Base-by-base conservation (phyloP, 2,113 vertebrate species). In the Hemibates koningsi region DNA sequence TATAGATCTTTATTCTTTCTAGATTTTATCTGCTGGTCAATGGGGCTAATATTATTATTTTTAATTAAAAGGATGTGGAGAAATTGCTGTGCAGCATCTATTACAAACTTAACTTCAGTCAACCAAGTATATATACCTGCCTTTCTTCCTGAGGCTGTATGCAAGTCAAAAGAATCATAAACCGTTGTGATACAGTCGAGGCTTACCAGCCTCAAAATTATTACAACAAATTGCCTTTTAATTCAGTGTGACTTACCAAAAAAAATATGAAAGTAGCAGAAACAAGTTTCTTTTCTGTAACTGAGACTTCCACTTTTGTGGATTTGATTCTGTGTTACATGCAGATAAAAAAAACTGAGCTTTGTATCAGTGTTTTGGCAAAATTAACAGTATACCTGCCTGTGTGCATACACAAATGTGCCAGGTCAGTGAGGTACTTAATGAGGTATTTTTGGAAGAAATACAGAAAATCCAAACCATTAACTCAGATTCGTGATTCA, bases 31-130 rank as follows among this genome's bases (percentile, higher is more conserved):
- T 50, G 10, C 71, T 19, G 10, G 16, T 32, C 0, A 45, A 0
- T 0, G 0, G 16, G 1, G 10, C 24, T n/a, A 12, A 12, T 36
- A 36, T 63, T 0, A 5, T 66, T 36, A 29, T 63, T 66, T 21
- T 68, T 21, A 38, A 78, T 78, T 29, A 78, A 50, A 32, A 32
- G 10, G 32, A 50, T 32, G 43, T 45, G 14, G 1, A 29, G 21
- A 76, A 76, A 76, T 45, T 16, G n/a, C 68, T 27, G 43, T 19
- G 0, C 0, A 4, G 48, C 73, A 52, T 32, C 73, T 78, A 78
- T 52, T 34, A 52, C 4, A 78, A 78, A 73, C 21, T 27, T 71
- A 17, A 9, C 68, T 45, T 43, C 4, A 73, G 43, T 48, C 1
- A 45, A 24, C 4, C n/a, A 66, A 66, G 59, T 24, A 29, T 29